Conservation (phyloP, 2,888 invertebrate genomes). For the Agrenia bidenticulata region DNA sequence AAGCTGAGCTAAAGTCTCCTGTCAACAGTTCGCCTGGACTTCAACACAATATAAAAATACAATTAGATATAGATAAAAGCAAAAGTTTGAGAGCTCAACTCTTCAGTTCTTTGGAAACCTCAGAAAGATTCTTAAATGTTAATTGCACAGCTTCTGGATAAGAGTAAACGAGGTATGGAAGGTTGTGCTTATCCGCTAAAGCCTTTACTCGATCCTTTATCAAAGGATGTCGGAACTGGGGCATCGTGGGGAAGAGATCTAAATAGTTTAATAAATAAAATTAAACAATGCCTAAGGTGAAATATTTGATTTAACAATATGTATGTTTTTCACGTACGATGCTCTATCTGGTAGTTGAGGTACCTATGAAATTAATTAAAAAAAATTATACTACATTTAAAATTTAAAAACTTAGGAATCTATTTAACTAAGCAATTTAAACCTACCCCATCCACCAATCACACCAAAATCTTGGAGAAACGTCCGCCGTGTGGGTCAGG, state of each 20-base stretch:
- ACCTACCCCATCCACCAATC: constrained; percentile 43
- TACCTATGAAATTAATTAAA: no score
- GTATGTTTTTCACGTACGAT: constrained; percentile 22
- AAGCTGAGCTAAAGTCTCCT: no score
- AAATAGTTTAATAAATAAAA: not conserved
- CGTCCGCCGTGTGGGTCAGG: constrained; percentile 37
- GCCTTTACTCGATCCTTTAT: constrained; percentile 34
- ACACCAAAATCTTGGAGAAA: constrained; percentile 28
- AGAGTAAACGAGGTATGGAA: constrained; percentile 36
- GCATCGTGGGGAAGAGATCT: constrained; percentile 41
- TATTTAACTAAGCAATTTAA: no score
- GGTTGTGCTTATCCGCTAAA: constrained; percentile 39
- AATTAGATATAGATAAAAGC: no score
- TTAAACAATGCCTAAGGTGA: not conserved
- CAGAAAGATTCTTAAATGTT: constrained; percentile 34
- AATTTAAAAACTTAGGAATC: no score
- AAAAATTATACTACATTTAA: no score
- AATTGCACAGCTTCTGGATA: constrained; percentile 35
- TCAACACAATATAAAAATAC: no score
- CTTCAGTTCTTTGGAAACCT: constrained; percentile 39
- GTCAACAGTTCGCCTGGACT: no score
- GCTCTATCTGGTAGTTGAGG: constrained; percentile 31
- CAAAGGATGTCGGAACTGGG: constrained; percentile 36
- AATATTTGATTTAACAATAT: not conserved
- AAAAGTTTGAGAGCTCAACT: no score